Conservation (phyloP, 2,888 invertebrate genomes). For the Sipha maydis region DNA sequence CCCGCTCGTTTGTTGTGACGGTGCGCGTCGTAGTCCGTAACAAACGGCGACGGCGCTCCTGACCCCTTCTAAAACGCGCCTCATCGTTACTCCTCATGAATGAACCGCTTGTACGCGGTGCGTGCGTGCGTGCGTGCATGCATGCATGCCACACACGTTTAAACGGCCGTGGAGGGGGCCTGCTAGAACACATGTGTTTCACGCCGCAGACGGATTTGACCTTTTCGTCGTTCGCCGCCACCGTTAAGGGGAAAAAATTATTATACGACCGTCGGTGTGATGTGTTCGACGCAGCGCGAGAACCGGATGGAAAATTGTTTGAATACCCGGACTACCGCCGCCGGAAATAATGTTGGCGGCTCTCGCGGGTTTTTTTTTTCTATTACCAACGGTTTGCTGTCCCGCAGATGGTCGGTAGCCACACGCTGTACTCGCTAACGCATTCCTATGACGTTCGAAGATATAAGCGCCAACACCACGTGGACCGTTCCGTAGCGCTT, state of each 20-base stretch:
- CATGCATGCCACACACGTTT: neutral
- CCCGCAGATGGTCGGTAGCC: conserved; percentile 32
- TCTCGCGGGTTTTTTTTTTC: neutral
- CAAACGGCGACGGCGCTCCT: conserved; percentile 42
- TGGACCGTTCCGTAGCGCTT: neutral
- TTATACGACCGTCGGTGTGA: neutral
- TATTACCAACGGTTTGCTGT: neutral
- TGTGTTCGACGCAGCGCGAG: neutral
- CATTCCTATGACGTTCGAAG: neutral
- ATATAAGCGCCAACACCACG: neutral
- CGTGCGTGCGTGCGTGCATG: conserved; percentile 2
- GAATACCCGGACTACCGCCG: neutral
- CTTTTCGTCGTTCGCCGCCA: conserved; percentile 21
- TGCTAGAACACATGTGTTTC: conserved; percentile 49
- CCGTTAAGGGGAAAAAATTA: conserved; percentile 16
- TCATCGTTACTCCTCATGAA: conserved; percentile 51
- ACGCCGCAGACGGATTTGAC: conserved; percentile 36
- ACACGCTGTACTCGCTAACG: neutral
- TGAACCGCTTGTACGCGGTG: conserved; percentile 42
- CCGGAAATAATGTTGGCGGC: conserved; percentile 22
- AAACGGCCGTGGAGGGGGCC: conserved; percentile 16
- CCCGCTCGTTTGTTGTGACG: conserved; percentile 58
- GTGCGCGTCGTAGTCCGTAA: conserved; percentile 32
- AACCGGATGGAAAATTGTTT: conserved; percentile 32
- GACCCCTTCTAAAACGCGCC: conserved; percentile 59